Evolutionary conservation across 1,140 invertebrate species (phyloP), one percentile per base, ranked within the genome.

Genomic region (Drosophila sproati): DNA sequence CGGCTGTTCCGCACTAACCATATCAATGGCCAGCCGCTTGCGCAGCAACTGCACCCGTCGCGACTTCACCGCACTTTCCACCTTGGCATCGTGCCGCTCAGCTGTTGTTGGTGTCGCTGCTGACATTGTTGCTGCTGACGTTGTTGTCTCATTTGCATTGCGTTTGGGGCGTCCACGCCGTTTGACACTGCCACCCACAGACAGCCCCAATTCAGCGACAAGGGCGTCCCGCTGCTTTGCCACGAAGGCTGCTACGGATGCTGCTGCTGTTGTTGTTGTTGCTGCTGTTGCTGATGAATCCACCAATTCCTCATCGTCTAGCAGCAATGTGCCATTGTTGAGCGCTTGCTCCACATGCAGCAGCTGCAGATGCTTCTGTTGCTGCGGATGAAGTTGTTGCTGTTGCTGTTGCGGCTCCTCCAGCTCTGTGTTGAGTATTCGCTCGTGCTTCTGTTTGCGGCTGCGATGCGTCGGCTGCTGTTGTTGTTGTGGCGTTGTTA

Each of bases 11-110:
- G 69, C 61, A 34, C 74, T 83, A 0, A 92, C 80, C 88, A 92
- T 92, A 55, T 92, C 91, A 31, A 92, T 92, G 29, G 91, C 91
- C 73, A 92, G 50, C 0, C 91, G 88, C 57, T 92, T 92, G 35
- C 88, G 85, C 43, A 92, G 45, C 34, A 92, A 54, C 51, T 92
- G 91, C 5, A 92, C 91, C 5, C 91, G 85, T 0, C 91, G 69
- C 3, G 90, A 82, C 10, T 90, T 90, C 0, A 74, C 77, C 1
- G 78, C 78, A 29, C 71, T 86, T 29, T 41, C 82, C 2, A 45
- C 7, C 31, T 34, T 43, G 6, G 59, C 57, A 20, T 52, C 62
- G n/a, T 48, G 51, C 20, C 57, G 20, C n/a, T 12, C 20, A 31
- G 45, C 12, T 34, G 35, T 12, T 6, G 50, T 37, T 20, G 64